Evolutionary conservation across 2,888 invertebrate genomes (phyloP).

Genomic region (Cantharis flavilabris): DNA sequence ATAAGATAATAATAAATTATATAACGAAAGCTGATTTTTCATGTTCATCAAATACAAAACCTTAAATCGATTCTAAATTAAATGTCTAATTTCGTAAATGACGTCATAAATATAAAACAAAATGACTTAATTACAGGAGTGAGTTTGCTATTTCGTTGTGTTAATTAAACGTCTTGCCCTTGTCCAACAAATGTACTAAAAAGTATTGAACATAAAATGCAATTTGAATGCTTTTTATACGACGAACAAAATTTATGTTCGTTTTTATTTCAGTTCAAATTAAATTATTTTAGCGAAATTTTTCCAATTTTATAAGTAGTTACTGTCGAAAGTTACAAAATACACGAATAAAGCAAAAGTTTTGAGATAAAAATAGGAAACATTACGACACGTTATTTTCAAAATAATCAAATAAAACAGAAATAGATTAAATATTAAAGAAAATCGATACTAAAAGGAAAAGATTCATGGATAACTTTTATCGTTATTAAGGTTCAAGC

Average conservation of each 20-base stretch:
- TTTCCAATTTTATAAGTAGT: background rate
- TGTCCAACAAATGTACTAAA: slow-evolving; percentile 4
- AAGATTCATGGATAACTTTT: background rate
- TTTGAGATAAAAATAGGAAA: background rate
- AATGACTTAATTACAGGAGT: slow-evolving; percentile 11
- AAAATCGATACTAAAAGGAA: background rate
- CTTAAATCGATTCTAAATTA: slow-evolving; percentile 3
- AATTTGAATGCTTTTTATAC: background rate
- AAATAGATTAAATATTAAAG: background rate
- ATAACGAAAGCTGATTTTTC: background rate
- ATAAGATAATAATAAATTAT: background rate
- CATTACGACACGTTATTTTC: background rate
- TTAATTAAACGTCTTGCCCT: slow-evolving; percentile 9
- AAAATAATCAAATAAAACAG: background rate
- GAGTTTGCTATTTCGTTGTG: slow-evolving; percentile 8
- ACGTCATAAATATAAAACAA: background rate
- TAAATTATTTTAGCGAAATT: background rate
- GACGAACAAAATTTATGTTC: background rate
- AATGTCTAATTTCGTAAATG: background rate
- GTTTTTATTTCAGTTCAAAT: background rate
- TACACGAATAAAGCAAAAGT: background rate
- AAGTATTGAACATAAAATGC: background rate
- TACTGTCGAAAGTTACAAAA: background rate
- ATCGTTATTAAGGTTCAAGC: background rate
- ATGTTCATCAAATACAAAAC: background rate